Conservation (phyloP, 2,888 invertebrate species). For the Alentia gelatinosa region DNA sequence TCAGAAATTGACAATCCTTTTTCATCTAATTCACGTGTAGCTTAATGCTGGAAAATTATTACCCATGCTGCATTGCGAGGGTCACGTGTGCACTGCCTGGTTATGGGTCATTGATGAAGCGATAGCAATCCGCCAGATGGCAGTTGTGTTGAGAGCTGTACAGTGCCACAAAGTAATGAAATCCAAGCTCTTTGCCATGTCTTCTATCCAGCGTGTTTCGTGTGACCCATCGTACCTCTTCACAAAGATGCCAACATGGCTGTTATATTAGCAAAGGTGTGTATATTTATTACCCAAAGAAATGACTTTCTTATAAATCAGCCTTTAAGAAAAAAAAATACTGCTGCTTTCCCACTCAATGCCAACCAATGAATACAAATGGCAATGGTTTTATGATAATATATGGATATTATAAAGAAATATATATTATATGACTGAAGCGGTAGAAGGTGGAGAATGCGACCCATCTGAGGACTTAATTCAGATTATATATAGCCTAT, state of each 20-base stretch:
- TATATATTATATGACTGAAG: conserved; percentile 14
- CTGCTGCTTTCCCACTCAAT: conserved; percentile 44
- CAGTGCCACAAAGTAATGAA: conserved; percentile 38
- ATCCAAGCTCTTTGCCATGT: not conserved
- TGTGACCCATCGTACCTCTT: not conserved
- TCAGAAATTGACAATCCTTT: too few relatives aligned
- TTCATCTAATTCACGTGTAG: too few relatives aligned
- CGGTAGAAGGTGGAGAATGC: not conserved
- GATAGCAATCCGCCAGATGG: not conserved
- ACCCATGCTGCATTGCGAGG: not conserved
- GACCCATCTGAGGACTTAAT: not conserved
- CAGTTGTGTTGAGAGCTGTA: not conserved
- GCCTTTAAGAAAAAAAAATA: conserved; percentile 23
- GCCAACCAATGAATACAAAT: conserved; percentile 18
- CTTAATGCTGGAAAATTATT: too few relatives aligned
- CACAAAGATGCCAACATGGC: conserved; percentile 2
- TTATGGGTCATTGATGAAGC: not conserved
- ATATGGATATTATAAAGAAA: not conserved
- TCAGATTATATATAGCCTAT: conserved; percentile 27
- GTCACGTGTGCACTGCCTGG: not conserved
- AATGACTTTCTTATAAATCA: conserved; percentile 18
- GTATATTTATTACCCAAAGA: not conserved
- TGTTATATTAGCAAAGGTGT: not conserved
- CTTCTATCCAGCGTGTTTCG: not conserved
- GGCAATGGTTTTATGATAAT: conserved; percentile 37